These are phyloP conservation scores for Amblyopsis hoosieri DNA, from an alignment of 2,797 vertebrate species.

Conservation along the genomic window DNA sequence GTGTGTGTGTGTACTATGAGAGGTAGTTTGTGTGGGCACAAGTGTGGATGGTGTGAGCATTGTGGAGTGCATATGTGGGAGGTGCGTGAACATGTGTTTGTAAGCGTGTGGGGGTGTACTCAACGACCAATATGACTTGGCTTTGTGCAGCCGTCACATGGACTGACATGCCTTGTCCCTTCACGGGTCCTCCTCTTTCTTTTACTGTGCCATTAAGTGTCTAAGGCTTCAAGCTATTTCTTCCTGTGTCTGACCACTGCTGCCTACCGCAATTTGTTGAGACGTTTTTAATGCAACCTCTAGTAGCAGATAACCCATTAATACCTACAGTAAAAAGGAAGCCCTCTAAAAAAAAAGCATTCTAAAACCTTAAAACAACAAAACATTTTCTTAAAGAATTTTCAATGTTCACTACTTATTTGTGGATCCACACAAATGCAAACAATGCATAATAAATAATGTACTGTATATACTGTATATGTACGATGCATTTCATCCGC, in stretches of 20 bases:
- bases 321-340: too few relatives aligned
- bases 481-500: too few relatives aligned
- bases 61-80: slow-evolving; percentile 57
- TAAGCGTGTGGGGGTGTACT: slow-evolving; percentile 19
- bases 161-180: slow-evolving; percentile 23
- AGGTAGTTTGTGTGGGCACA: slow-evolving; percentile 56
- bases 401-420: too few relatives aligned
- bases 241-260: slow-evolving; percentile 19
- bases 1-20: slow-evolving; percentile 20
- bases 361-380: too few relatives aligned
- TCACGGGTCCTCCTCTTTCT: slow-evolving; percentile 13
- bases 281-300: slow-evolving; percentile 43
- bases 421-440: too few relatives aligned
- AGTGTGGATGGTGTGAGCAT: slow-evolving; percentile 58
- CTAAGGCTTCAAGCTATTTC: slow-evolving; percentile 27
- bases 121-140: slow-evolving; percentile 13
- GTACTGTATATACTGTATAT: too few relatives aligned
- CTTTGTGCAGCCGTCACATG: slow-evolving; percentile 56
- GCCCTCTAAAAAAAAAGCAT: too few relatives aligned
- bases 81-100: slow-evolving; percentile 32
- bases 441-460: too few relatives aligned
- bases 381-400: too few relatives aligned
- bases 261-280: slow-evolving; percentile 6
- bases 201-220: slow-evolving; percentile 14
- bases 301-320: slow-evolving; percentile 33